Percentiles rank a stretch among this genome's conserved stretches.
phyloP scores from a whole-genome alignment of 2,888 invertebrate species.

The Caenorhabditis doughertyi region DNA sequence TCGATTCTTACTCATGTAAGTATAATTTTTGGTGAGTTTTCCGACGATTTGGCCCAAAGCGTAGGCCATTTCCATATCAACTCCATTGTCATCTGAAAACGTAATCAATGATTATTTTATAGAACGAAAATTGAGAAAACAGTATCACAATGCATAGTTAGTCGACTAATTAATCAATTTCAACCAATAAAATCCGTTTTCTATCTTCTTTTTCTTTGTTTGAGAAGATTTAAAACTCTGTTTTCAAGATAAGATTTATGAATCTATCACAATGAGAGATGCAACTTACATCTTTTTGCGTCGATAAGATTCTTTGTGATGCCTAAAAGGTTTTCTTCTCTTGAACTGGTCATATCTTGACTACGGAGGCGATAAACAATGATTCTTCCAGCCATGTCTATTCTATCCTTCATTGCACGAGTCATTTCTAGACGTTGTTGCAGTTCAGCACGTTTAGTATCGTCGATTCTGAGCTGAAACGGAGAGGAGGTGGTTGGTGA shows the following conservation, averaged over 20 bases:
- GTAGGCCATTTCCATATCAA: constrained; percentile 26
- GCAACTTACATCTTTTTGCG: constrained; percentile 23
- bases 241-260: constrained; percentile 25
- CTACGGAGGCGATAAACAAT: constrained; percentile 27
- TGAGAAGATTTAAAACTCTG: constrained; percentile 15
- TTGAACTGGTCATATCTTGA: not conserved
- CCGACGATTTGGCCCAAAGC: constrained; percentile 8
- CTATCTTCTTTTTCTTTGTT: not conserved
- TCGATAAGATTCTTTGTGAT: constrained; percentile 36
- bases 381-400: constrained; percentile 34
- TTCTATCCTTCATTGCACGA: constrained; percentile 22
- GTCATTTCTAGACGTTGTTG: constrained; percentile 4
- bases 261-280: constrained; percentile 9
- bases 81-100: constrained; percentile 7
- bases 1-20: constrained; percentile 31
- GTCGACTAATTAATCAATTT: not conserved
- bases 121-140: no score
- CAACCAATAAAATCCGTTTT: not conserved
- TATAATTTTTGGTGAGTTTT: constrained; percentile 7
- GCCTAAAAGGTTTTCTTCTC: constrained; percentile 18
- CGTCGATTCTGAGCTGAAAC: constrained; percentile 15
- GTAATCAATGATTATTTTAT: no score
- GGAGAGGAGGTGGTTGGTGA: not conserved
- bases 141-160: no score
- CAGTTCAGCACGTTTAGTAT: not conserved